Evolutionary conservation across 37 sponge, comb jelly and placozoan species (phyloP).

Genomic region (Chondrilla cf. caribensis): DNA sequence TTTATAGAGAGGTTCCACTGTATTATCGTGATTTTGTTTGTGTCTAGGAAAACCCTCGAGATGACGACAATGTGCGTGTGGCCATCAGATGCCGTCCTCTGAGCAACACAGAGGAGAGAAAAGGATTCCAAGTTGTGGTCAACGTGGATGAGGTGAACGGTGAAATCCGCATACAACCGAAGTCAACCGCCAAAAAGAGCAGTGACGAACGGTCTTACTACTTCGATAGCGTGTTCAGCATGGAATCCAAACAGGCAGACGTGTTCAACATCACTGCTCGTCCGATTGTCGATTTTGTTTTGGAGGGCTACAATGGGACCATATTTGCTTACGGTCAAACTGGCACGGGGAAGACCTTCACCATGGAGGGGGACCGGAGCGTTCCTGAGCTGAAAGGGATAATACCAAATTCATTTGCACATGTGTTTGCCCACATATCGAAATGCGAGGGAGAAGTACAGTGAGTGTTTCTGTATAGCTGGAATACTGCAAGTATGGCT

Average conservation of each 20-base stretch:
- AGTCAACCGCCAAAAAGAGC: not conserved
- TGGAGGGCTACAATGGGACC: constrained; percentile 98
- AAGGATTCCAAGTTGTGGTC: constrained; percentile 35
- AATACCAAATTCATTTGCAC: constrained; percentile 98
- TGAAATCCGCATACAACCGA: constrained; percentile 32
- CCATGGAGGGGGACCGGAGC: constrained; percentile 87
- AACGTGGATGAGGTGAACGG: constrained; percentile 64
- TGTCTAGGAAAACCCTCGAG: not conserved
- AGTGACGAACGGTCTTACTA: constrained; percentile 57
- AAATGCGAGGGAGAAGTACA: constrained; percentile 74
- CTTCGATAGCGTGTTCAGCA: constrained; percentile 92
- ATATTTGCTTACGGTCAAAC: constrained; percentile 99
- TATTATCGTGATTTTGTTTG: no score
- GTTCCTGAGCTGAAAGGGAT: constrained; percentile 86
- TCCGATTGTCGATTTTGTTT: constrained; percentile 89
- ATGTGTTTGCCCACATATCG: constrained; percentile 76
- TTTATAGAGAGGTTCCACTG: no score
- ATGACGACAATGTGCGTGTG: constrained; percentile 79
- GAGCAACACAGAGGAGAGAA: constrained; percentile 42
- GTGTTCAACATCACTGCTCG: constrained; percentile 87
- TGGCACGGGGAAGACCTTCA: constrained; percentile 97
- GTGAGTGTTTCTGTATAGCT: constrained; percentile 36
- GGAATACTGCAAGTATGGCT: not conserved
- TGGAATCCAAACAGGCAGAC: constrained; percentile 82
- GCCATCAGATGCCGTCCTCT: constrained; percentile 92